Percentiles rank a stretch among this genome's conserved stretches.
Conservation (phyloP, 2,113 vertebrate species). For the Microtus ochrogaster region DNA sequence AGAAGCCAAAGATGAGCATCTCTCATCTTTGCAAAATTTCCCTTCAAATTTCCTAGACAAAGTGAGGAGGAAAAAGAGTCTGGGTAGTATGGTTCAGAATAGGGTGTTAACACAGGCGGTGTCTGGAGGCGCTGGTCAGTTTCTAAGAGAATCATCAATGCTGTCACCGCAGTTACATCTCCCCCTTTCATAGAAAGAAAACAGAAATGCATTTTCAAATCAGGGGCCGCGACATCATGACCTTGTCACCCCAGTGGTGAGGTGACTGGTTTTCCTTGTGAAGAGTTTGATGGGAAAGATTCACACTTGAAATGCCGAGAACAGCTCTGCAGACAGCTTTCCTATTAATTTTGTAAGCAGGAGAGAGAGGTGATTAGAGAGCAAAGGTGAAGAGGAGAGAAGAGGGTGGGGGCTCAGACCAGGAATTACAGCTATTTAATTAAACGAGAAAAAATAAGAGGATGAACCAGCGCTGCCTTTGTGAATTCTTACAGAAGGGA, state of each 20-base stretch:
- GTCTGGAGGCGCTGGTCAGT: not conserved
- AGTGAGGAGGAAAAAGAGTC: not conserved
- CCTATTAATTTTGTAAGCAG: conserved; percentile 58
- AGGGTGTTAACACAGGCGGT: too few relatives aligned
- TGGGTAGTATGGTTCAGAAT: not conserved
- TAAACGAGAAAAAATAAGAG: conserved; percentile 41
- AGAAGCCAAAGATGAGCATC: not conserved
- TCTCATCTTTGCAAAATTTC: not conserved
- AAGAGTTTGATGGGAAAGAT: conserved; percentile 55
- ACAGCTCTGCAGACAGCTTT: conserved; percentile 20
- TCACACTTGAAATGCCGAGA: conserved; percentile 61
- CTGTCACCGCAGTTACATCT: not conserved
- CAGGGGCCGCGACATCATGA: not conserved
- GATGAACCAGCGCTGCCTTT: not conserved
- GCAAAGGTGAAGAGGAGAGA: not conserved
- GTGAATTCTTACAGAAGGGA: conserved; percentile 34
- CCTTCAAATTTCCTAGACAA: not conserved
- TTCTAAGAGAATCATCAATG: not conserved
- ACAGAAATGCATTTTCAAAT: conserved; percentile 44
- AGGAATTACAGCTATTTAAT: conserved; percentile 25
- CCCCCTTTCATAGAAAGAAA: conserved; percentile 16
- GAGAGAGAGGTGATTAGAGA: not conserved
- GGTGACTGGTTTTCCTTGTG: conserved; percentile 53
- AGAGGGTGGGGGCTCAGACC: not conserved
- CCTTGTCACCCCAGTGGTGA: conserved; percentile 33